Conservation (phyloP, 2,797 vertebrate genomes). For the Prionace glauca region DNA sequence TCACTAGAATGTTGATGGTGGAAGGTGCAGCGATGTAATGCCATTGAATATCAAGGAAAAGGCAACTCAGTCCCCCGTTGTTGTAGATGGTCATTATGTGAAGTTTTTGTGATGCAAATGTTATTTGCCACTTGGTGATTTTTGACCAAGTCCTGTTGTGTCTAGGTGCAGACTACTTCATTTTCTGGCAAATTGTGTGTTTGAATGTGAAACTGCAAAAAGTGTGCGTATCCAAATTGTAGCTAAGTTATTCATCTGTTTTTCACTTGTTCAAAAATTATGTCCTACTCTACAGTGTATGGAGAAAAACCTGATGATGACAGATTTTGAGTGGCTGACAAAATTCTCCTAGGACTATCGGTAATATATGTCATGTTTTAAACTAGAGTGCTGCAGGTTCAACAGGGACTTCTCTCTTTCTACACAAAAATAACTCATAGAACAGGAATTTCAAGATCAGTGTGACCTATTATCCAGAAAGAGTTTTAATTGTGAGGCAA, state of each 20-base stretch:
- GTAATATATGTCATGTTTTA: not conserved
- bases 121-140: not conserved
- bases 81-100: not conserved
- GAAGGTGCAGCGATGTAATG: not conserved
- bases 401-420: not conserved
- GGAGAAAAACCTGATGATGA: not conserved
- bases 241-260: not conserved
- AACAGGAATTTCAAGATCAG: slow-evolving; percentile 13
- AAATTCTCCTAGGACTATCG: not conserved
- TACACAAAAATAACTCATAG: not conserved
- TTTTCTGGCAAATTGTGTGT: not conserved
- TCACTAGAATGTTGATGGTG: not conserved
- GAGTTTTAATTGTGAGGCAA: not conserved
- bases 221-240: not conserved
- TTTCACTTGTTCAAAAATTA: slow-evolving; percentile 4
- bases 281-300: not conserved
- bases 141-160: not conserved
- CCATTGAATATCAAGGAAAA: not conserved
- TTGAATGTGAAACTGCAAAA: not conserved
- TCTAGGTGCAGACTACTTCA: not conserved
- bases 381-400: not conserved
- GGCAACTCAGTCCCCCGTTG: not conserved
- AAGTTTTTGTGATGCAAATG: not conserved
- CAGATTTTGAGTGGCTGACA: not conserved
- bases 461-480: slow-evolving; percentile 2